Evolutionary conservation across 2,888 invertebrate species (phyloP), one percentile per base, ranked within the genome.

Genomic region (Drosophila engyochracea): DNA sequence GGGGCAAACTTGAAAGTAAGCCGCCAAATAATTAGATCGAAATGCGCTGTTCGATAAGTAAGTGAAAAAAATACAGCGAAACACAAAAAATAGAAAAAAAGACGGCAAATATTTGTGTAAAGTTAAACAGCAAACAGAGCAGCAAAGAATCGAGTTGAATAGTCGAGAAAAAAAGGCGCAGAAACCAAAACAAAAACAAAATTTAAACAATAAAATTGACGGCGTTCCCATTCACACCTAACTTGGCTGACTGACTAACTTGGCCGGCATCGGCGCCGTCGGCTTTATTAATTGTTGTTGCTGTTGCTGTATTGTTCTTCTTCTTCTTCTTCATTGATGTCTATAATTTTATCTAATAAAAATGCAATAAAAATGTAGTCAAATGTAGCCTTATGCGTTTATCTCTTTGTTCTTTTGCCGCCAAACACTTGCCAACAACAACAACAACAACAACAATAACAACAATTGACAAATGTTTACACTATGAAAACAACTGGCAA

Each of bases 341-440:
- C 82, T 79, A 76, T 85, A 87, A 87, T 88, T 88, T 90, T 72
- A 74, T 81, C 80, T 74, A 84, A 87, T 87, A 84, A 87, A 82
- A 86, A 67, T 76, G 78, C 84, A 81, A 89, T 81, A 79, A 83
- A 87, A 76, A 47, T 61, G 76, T 70, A 68, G 77, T 68, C 72
- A 65, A 68, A 74, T 70, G 60, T 58, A 52, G 73, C 62, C 73
- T 69, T 78, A 54, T 44, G 66, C 66, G 69, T 72, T 81, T 72
- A 57, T 54, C 63, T 39, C 84, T 85, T 85, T 90, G 85, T 82
- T 73, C 70, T 85, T 79, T 63, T 57, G 70, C 88, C 82, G 79
- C 57, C 83, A 35, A 51, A 49, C 37, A 25, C 62, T 22, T 44
- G 55, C 22, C 58, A 72, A 2, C 2, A 52, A 6, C 37, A 16